Conservation (phyloP, 2,888 invertebrate genomes). For the Calliphora vomitoria region DNA sequence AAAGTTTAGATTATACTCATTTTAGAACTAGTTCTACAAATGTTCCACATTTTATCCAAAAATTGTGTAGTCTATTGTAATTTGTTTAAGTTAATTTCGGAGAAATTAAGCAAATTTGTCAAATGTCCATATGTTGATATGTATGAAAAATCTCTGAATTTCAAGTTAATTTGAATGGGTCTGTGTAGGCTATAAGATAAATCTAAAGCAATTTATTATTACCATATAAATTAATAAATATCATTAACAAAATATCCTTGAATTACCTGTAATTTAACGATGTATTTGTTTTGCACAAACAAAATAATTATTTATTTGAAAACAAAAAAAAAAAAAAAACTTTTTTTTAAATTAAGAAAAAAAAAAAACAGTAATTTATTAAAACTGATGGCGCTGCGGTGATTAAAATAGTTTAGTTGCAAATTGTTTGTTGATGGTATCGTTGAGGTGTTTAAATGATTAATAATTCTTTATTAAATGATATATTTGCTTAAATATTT, state of each 20-base stretch:
- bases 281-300: constrained; percentile 12
- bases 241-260: neutral
- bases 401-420: constrained; percentile 10
- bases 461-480: constrained; percentile 13
- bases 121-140: too few relatives aligned
- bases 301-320: neutral
- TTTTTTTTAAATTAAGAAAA: neutral
- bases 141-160: too few relatives aligned
- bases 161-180: too few relatives aligned
- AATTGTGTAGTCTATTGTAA: too few relatives aligned
- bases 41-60: too few relatives aligned
- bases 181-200: too few relatives aligned
- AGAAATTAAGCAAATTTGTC: too few relatives aligned
- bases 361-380: neutral
- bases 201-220: neutral
- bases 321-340: too few relatives aligned
- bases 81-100: too few relatives aligned
- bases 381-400: neutral
- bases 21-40: too few relatives aligned
- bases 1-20: too few relatives aligned
- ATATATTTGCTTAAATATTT: constrained; percentile 5
- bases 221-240: neutral
- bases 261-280: neutral
- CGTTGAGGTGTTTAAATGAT: constrained; percentile 14
- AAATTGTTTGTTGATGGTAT: constrained; percentile 13